Percentiles rank a stretch among this genome's conserved stretches.
Evolutionary conservation across 2,888 invertebrate genomes (phyloP).

Genomic region (Cataglyphis cursor): DNA sequence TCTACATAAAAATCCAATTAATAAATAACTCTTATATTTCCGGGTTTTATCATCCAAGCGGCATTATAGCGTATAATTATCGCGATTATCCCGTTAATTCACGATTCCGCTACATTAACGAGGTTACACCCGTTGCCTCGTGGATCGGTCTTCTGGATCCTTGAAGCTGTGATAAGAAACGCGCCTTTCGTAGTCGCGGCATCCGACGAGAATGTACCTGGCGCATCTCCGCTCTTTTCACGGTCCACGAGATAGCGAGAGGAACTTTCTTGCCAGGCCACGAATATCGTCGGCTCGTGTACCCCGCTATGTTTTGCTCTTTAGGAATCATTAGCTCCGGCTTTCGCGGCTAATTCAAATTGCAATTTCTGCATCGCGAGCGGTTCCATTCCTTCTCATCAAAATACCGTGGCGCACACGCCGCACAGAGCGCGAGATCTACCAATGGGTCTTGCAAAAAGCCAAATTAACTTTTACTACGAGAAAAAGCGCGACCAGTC

Average conservation of each 20-base stretch:
- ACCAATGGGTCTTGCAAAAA: conserved; percentile 74
- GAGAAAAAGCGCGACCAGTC: conserved; percentile 74
- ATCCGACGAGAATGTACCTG: conserved; percentile 50
- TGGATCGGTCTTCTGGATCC: conserved; percentile 1
- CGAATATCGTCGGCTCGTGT: conserved; percentile 77
- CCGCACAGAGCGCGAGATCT: conserved; percentile 68
- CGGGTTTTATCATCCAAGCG: conserved; percentile 39
- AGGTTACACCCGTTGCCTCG: conserved; percentile 32
- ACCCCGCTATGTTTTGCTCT: conserved; percentile 81
- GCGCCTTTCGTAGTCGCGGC: conserved; percentile 68
- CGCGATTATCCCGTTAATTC: conserved; percentile 61
- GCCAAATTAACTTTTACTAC: conserved; percentile 82
- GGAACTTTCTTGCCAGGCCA: conserved; percentile 77
- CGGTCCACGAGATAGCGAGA: conserved; percentile 71
- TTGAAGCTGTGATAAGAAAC: conserved; percentile 69
- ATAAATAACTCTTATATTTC: neutral
- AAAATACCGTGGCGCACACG: conserved; percentile 84
- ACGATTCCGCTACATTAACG: conserved; percentile 48
- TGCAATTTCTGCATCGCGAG: conserved; percentile 80
- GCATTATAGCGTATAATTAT: conserved; percentile 61
- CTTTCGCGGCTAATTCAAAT: conserved; percentile 86
- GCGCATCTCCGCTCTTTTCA: conserved; percentile 71
- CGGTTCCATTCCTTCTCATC: conserved; percentile 80
- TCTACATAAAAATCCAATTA: conserved; percentile 4
- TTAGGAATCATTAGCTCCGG: conserved; percentile 85